A percentile compares a stretch with the other conserved stretches of the same genome.
These are phyloP conservation scores for Nyctibius bracteatus DNA, from an alignment of 2,113 vertebrate genomes.

Conservation along the genomic window DNA sequence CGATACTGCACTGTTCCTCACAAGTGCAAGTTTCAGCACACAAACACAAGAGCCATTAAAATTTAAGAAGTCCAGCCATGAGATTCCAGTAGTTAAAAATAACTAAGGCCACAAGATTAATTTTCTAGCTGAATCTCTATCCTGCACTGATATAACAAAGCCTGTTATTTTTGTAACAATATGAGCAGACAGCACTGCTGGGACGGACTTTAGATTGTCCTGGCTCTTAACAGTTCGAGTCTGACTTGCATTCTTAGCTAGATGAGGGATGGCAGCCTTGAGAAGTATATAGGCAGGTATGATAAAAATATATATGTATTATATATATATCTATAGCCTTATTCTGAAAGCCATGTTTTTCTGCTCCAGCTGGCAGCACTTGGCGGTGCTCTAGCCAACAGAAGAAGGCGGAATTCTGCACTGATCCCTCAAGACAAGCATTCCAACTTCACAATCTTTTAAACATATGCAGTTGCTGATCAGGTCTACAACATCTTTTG, in stretches of 20 bases:
- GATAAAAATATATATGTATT: neutral
- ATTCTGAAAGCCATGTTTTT: neutral
- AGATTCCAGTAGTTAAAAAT: neutral
- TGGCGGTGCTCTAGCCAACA: neutral
- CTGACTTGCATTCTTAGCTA: neutral
- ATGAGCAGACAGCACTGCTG: neutral
- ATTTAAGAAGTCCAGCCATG: neutral
- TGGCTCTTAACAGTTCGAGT: neutral
- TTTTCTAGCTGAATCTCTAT: neutral
- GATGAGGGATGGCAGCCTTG: neutral
- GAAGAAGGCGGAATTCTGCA: neutral
- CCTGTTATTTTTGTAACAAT: neutral
- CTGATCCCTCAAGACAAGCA: neutral
- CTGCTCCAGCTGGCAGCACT: neutral
- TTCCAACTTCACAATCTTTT: fast-evolving
- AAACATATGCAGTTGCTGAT: neutral
- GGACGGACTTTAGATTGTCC: neutral
- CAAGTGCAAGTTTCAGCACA: neutral
- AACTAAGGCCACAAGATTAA: neutral
- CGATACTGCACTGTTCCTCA: neutral
- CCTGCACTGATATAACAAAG: neutral
- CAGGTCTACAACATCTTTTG: neutral
- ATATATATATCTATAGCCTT: neutral
- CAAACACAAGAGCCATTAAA: neutral
- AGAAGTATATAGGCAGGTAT: neutral